Conservation (phyloP, 2,888 invertebrate genomes). For the Calameuta idolon region DNA sequence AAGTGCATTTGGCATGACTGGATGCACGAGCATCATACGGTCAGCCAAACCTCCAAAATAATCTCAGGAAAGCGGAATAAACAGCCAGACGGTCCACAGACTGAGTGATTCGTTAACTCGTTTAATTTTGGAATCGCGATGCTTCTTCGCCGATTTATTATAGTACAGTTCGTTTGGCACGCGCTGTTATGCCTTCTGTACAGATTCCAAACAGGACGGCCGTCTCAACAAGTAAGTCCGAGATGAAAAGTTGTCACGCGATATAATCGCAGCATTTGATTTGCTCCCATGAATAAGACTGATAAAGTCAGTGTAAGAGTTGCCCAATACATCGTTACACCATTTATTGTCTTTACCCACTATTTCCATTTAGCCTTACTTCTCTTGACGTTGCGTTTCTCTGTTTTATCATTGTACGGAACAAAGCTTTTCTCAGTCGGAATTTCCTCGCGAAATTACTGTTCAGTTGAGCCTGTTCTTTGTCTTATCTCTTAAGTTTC, state of each 20-base stretch:
- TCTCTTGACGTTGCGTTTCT: not conserved
- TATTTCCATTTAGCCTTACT: not conserved
- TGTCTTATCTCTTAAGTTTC: not conserved
- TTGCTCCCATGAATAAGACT: not conserved
- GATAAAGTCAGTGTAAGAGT: not conserved
- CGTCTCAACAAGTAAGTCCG: not conserved
- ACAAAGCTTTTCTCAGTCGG: not conserved
- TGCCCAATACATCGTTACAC: not conserved
- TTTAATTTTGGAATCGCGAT: slow-evolving; percentile 35
- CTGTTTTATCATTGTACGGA: not conserved
- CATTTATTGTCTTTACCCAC: not conserved
- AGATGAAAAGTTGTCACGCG: not conserved
- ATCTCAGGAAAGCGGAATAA: slow-evolving; percentile 44
- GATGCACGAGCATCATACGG: slow-evolving; percentile 12
- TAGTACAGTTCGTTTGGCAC: not conserved
- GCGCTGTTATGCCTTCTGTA: not conserved
- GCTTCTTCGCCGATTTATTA: not conserved
- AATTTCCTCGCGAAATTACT: not conserved
- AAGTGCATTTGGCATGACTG: not conserved
- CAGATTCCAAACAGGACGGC: not conserved
- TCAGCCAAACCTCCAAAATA: slow-evolving; percentile 34
- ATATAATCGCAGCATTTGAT: not conserved
- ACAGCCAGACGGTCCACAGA: slow-evolving; percentile 42
- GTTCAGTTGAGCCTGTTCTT: not conserved
- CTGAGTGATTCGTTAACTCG: slow-evolving; percentile 31